Percentiles rank a stretch among this genome's conserved stretches.
phyloP scores from a whole-genome alignment of 2,888 invertebrate species.

The Harpalus rufipes region DNA sequence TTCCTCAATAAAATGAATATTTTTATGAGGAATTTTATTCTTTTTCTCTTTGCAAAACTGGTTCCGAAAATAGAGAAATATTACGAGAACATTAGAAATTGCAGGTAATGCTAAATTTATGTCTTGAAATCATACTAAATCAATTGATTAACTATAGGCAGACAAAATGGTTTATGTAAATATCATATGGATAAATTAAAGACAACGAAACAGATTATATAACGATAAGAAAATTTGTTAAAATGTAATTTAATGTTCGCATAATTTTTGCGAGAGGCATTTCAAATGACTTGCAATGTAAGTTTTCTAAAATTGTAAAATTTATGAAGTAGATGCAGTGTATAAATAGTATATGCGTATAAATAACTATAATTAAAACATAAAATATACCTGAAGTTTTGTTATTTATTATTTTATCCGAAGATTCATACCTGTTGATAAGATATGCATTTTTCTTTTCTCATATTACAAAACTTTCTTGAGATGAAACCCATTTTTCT shows the following conservation, averaged over 20 bases:
- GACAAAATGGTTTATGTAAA: not conserved
- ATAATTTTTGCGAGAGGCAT: not conserved
- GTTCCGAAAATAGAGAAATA: not conserved
- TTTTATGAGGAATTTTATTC: not conserved
- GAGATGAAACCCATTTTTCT: too few relatives aligned
- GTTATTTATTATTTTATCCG: not conserved
- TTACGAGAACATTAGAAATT: constrained; percentile 3
- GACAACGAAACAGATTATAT: not conserved
- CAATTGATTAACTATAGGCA: constrained; percentile 2
- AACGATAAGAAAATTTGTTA: constrained; percentile 6
- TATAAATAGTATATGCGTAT: not conserved
- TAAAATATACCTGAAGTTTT: not conserved
- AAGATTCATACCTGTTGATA: not conserved
- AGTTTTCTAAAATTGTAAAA: constrained; percentile 1
- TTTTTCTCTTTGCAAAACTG: not conserved
- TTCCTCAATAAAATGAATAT: too few relatives aligned
- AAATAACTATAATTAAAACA: constrained; percentile 4
- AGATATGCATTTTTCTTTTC: not conserved
- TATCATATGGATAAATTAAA: constrained; percentile 3
- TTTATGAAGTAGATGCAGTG: constrained; percentile 8
- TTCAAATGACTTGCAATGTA: not conserved
- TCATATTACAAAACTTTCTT: too few relatives aligned
- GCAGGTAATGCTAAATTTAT: not conserved
- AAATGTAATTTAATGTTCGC: not conserved
- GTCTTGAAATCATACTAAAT: constrained; percentile 3